These are phyloP conservation scores for Silurus asotus DNA, from an alignment of 2,113 vertebrate genomes.

Conservation along the genomic window DNA sequence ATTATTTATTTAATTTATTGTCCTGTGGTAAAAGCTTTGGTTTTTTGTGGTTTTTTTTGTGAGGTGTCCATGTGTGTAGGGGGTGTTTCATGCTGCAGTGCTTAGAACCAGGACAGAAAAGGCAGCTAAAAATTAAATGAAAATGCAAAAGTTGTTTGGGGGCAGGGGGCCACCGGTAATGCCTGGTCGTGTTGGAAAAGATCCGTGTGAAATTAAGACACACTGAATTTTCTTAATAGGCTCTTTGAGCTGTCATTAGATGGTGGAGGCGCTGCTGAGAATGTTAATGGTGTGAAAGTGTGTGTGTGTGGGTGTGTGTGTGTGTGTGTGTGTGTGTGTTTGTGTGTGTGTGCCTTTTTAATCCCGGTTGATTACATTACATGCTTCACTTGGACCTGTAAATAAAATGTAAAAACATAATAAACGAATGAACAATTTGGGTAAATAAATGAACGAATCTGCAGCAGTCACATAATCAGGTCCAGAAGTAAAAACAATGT, in stretches of 20 bases:
- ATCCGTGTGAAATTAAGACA: constrained; percentile 62
- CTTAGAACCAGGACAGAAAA: neutral
- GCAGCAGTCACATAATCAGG: too few relatives aligned
- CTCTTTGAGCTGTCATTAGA: constrained; percentile 71
- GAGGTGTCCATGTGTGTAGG: neutral
- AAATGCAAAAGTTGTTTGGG: neutral
- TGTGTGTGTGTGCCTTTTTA: too few relatives aligned
- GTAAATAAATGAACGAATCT: too few relatives aligned
- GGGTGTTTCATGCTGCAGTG: neutral
- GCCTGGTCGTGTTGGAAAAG: constrained; percentile 58
- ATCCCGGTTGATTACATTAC: too few relatives aligned
- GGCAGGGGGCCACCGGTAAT: constrained; percentile 48
- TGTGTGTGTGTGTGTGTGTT: too few relatives aligned
- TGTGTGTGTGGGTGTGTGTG: constrained; percentile 55
- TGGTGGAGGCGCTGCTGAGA: constrained; percentile 43
- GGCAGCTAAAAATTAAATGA: neutral
- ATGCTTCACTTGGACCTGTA: too few relatives aligned
- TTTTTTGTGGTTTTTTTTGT: neutral
- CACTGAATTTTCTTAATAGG: constrained; percentile 69
- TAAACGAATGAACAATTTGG: too few relatives aligned
- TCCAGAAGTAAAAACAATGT: too few relatives aligned
- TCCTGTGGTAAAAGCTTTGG: neutral
- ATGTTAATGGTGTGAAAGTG: constrained; percentile 59
- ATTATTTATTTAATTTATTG: constrained; percentile 33
- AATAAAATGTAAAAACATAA: too few relatives aligned